Base-by-base conservation (phyloP, 2,888 invertebrate genomes). In the Helleia helle region DNA sequence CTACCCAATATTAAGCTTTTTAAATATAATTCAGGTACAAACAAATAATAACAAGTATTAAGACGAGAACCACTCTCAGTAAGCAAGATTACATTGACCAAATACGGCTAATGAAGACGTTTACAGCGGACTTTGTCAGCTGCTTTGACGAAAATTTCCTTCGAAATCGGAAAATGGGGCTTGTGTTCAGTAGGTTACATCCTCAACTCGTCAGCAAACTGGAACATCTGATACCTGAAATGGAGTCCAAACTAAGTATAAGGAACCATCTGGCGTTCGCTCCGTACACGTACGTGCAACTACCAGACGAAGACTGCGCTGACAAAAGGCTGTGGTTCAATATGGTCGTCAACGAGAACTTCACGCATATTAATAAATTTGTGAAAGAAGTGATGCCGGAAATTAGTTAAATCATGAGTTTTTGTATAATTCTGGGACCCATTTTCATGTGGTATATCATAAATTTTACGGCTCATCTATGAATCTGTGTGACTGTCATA, bases 201-300 rank as follows among this genome's bases (percentile, higher is more conserved):
- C 70, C 70, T 0, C 62, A 71, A n/a, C 38, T 74, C 0, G 67
- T 73, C 0, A 54, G 56, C 1, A 68, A 71, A 47, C 55, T 86
- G 1, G 34, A n/a, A 0, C 59, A 62, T 3, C 29, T 62, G 0
- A 62, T 77, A 13, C 71, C 79, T 0, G 65, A 71, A 1, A 62
- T 64, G 0, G 74, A 81, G 26, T 46, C 62, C 0, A 64, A 62
- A 14, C 51, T 77, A 1, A 76, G 77, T 50, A 51, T 84, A 25
- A 54, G 70, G 24, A 76, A 76, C 37, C 75, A 76, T 44, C 44
- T 76, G 39, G 83, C 84, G 0, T 70, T 85, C 37, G 69, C 73
- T 0, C 64, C 75, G 0, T 73, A 76, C 46, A 79, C 72, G 0
- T 73, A 67, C 29, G 47, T 63, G 39, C 52, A 58, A 4, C 27